phyloP scores from a whole-genome alignment of 2,797 vertebrate species.

The Limnodromus scolopaceus region DNA sequence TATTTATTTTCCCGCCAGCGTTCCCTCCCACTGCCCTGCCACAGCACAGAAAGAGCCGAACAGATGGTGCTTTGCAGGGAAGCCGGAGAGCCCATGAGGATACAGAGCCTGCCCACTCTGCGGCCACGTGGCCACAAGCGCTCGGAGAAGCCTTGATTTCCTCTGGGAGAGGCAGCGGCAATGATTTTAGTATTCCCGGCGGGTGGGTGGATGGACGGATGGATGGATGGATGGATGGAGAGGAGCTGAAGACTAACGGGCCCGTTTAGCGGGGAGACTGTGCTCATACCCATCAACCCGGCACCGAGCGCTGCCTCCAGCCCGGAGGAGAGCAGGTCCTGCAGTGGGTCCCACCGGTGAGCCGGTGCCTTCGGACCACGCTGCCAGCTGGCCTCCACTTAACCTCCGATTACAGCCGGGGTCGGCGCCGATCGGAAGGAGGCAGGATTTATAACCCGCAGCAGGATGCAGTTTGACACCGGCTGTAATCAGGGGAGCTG shows the following conservation, averaged over 20 bases:
- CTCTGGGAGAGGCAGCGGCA: slow-evolving; percentile 86
- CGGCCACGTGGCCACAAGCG: slow-evolving; percentile 73
- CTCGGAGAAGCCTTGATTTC: slow-evolving; percentile 89
- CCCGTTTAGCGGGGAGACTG: slow-evolving; percentile 37
- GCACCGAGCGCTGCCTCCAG: not conserved
- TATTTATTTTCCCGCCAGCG: slow-evolving; percentile 79
- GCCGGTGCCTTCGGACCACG: not conserved
- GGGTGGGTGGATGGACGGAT: not conserved
- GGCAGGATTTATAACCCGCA: slow-evolving; percentile 78
- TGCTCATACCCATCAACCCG: not conserved
- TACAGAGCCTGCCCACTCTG: slow-evolving; percentile 82
- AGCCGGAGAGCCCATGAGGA: slow-evolving; percentile 80
- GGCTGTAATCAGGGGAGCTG: slow-evolving; percentile 81
- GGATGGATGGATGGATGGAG: slow-evolving; percentile 44
- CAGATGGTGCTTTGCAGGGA: slow-evolving; percentile 80
- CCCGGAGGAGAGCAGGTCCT: not conserved
- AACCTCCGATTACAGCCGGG: slow-evolving; percentile 71
- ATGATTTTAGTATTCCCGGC: slow-evolving; percentile 79
- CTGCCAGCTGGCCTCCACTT: slow-evolving; percentile 69
- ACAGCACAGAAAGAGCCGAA: slow-evolving; percentile 48
- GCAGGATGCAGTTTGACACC: slow-evolving; percentile 76
- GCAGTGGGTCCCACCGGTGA: not conserved
- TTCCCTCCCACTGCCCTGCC: slow-evolving; percentile 79
- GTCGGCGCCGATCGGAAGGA: slow-evolving; percentile 73
- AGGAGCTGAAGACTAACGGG: slow-evolving; percentile 53